Evolutionary conservation across 2,113 vertebrate species (phyloP).

Genomic region (Tor tambroides): DNA sequence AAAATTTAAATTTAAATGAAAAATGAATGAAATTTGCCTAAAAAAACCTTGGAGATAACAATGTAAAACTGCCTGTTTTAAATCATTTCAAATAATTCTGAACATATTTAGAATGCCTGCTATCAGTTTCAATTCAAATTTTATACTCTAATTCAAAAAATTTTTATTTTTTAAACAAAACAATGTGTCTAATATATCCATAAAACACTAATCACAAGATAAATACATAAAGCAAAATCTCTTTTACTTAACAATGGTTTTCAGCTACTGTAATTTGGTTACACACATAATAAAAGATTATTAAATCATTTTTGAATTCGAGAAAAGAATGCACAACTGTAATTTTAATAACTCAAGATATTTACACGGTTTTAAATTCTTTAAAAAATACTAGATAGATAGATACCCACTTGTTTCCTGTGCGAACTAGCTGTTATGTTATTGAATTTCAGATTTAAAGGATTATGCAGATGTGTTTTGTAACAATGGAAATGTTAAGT

Average conservation of each 20-base stretch:
- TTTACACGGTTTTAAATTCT: neutral
- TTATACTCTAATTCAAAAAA: neutral
- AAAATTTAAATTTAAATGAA: neutral
- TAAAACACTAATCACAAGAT: neutral
- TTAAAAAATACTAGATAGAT: neutral
- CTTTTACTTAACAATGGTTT: neutral
- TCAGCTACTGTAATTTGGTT: neutral
- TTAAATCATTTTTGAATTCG: neutral
- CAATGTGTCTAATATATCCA: neutral
- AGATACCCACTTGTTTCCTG: neutral
- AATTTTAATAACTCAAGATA: neutral
- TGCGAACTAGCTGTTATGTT: conserved; percentile 11
- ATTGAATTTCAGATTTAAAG: conserved; percentile 15
- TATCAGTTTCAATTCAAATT: neutral
- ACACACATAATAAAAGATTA: neutral
- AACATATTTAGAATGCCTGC: neutral
- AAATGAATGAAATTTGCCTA: neutral
- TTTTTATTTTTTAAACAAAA: neutral
- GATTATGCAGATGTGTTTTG: conserved; percentile 15
- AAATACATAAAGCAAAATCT: neutral
- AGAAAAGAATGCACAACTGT: neutral
- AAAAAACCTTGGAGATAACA: neutral
- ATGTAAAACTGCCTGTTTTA: neutral
- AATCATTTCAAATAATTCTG: neutral
- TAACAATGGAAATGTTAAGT: conserved; percentile 2